Base-by-base conservation (phyloP, 2,113 vertebrate species). In the Istiophorus platypterus region DNA sequence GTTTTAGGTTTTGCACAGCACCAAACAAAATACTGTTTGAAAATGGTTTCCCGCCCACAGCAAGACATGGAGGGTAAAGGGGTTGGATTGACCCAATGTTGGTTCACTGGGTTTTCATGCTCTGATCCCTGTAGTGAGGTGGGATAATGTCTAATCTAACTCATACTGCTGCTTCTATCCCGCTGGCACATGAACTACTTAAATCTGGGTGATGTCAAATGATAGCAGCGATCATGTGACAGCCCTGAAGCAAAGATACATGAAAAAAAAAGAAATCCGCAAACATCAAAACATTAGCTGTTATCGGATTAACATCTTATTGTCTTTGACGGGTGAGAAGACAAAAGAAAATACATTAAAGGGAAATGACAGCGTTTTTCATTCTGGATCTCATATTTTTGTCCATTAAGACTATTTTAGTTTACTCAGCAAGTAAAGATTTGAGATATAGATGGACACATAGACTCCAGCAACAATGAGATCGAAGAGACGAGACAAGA, bases 91-190 rank as follows among this genome's bases (percentile, higher is more conserved):
- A 76, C 63, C 84, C 57, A 78, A 59, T 81, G 81, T 68, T 27
- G 83, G 47, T 54, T 47, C 0, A 11, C 56, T 5, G 41, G 22
- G 71, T 57, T 72, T 72, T 71, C 70, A 22, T 52, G 81, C 61
- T 71, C 73, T 41, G 76, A 86, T 85, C 80, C 85, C 88, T 9
- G 80, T 24, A 41, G 87, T 12, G 88, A 71, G 67, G 61, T 10
- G 26, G 64, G 72, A 80, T 67, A 86, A 72, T 71, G 87, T 71
- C 80, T 89, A 91, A 92, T 91, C 88, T 59, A 71, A 70, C 85
- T 88, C 89, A 77, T 79, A 70, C 78, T 69, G 89, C 82, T 63
- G 24, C 73, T 78, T 49, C 85, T 27, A 79, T 71, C 85, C 89
- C 75, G 87, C 90, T 73, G 87, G 52, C 69, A 67, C 74, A 59